These are phyloP conservation scores for Vireo altiloquus DNA, from an alignment of 2,113 vertebrate species.

Conservation along the genomic window DNA sequence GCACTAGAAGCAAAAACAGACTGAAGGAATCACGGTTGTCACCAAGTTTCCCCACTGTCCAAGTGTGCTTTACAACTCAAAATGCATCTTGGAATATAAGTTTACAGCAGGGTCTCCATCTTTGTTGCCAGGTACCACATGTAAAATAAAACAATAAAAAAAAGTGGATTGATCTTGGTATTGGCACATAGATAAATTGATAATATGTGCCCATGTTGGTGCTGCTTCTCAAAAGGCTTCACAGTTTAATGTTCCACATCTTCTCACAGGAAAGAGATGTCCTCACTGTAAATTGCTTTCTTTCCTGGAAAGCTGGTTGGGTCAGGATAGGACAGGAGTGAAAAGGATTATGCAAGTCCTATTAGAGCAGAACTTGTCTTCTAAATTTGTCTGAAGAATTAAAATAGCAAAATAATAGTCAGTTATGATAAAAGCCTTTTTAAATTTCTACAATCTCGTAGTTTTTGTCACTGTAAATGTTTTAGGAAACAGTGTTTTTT, in stretches of 20 bases:
- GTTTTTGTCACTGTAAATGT: background rate
- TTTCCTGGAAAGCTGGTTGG: background rate
- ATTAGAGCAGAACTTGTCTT: background rate
- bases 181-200: background rate
- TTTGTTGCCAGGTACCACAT: rapidly evolving
- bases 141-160: background rate
- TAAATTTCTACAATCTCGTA: rapidly evolving
- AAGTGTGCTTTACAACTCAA: background rate
- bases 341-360: background rate
- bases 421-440: background rate
- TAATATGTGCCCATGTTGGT: background rate
- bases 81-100: background rate
- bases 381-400: background rate
- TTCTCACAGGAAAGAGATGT: background rate
- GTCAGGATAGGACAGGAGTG: background rate
- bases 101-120: background rate
- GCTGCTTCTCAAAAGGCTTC: background rate
- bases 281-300: background rate
- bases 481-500: background rate
- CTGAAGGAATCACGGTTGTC: background rate
- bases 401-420: background rate
- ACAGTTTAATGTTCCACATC: background rate
- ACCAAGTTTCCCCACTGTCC: background rate
- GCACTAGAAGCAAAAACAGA: background rate
- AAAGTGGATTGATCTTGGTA: background rate